These are phyloP conservation scores for Gobio gobio DNA, from an alignment of 2,113 vertebrate genomes.

Conservation along the genomic window DNA sequence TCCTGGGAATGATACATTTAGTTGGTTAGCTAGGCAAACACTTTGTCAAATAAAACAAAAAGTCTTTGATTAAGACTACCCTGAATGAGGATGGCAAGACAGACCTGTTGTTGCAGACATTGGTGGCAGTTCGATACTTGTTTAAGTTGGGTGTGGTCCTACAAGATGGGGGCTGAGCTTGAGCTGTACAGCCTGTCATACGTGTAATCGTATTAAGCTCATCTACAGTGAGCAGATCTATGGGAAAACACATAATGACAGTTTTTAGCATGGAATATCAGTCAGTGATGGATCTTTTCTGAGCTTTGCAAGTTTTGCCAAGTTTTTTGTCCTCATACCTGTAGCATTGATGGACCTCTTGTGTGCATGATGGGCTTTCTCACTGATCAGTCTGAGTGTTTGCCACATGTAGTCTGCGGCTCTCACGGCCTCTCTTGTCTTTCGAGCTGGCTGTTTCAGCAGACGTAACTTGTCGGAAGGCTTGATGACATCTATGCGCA, in stretches of 20 bases:
- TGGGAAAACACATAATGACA: background rate
- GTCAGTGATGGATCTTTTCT: background rate
- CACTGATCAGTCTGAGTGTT: slow-evolving; percentile 80
- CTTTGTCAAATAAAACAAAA: background rate
- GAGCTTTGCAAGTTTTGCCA: background rate
- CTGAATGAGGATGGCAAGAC: background rate
- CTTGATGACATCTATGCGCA: slow-evolving; percentile 68
- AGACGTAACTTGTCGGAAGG: slow-evolving; percentile 81
- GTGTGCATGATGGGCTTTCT: slow-evolving; percentile 69
- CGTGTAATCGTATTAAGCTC: slow-evolving; percentile 72
- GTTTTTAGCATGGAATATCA: background rate
- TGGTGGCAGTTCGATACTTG: slow-evolving; percentile 78
- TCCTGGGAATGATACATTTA: slow-evolving; percentile 59
- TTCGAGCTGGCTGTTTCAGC: slow-evolving; percentile 82
- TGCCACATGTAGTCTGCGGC: slow-evolving; percentile 86
- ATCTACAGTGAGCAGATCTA: slow-evolving; percentile 79
- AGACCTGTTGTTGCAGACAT: slow-evolving; percentile 88
- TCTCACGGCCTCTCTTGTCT: slow-evolving; percentile 71
- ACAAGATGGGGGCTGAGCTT: slow-evolving; percentile 68
- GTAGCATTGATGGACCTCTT: slow-evolving; percentile 83
- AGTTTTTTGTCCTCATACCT: slow-evolving; percentile 67
- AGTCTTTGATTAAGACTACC: background rate
- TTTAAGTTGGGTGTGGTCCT: background rate
- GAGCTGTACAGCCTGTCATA: slow-evolving; percentile 80
- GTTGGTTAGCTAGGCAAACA: background rate